These are phyloP conservation scores for Dendrocincla fuliginosa DNA, from an alignment of 2,797 vertebrate species.

Conservation along the genomic window DNA sequence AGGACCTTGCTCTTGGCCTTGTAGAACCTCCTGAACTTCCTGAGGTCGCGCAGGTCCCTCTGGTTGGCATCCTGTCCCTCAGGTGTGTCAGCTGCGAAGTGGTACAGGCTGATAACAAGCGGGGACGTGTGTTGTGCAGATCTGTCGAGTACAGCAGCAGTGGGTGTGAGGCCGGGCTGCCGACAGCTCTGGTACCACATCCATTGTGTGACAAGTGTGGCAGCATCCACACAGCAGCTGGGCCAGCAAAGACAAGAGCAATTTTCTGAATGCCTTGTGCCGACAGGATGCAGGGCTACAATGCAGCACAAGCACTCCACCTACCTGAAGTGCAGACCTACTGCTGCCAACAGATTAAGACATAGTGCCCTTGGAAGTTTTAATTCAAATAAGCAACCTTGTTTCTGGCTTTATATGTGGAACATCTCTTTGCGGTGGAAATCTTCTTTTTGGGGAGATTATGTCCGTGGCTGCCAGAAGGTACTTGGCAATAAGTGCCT, in stretches of 20 bases:
- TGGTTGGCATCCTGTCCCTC: not conserved
- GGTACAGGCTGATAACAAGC: not conserved
- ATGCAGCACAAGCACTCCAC: slow-evolving; percentile 18
- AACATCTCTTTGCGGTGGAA: slow-evolving; percentile 14
- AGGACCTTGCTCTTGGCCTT: not conserved
- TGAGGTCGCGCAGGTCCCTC: not conserved
- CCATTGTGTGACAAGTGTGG: not conserved
- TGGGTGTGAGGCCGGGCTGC: not conserved
- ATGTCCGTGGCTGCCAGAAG: not conserved
- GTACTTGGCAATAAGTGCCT: slow-evolving; percentile 20
- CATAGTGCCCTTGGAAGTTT: not conserved
- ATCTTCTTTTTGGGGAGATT: slow-evolving; percentile 10
- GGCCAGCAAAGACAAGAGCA: not conserved
- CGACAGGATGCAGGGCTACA: not conserved
- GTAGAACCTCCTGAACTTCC: not conserved
- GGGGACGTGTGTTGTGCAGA: accelerated
- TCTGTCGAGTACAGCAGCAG: not conserved
- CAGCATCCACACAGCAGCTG: not conserved
- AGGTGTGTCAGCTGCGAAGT: not conserved
- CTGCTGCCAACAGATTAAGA: not conserved
- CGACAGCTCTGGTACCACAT: accelerated
- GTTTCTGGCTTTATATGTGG: not conserved
- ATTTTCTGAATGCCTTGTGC: not conserved
- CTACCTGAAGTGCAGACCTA: slow-evolving; percentile 25
- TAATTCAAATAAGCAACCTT: not conserved